Conservation (phyloP, 2,888 invertebrate genomes). For the Eupeodes latifasciatus region DNA sequence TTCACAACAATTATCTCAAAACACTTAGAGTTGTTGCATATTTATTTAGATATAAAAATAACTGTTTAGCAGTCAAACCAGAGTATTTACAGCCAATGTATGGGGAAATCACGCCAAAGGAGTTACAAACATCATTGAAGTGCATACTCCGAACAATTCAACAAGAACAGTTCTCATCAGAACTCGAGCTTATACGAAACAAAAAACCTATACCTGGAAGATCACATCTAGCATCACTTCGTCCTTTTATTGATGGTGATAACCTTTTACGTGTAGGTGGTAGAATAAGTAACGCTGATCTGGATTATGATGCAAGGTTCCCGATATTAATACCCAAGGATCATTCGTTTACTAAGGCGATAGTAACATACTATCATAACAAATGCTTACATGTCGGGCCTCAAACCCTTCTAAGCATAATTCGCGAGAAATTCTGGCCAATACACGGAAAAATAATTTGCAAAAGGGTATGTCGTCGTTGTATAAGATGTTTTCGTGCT, state of each 20-base stretch:
- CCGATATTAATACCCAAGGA: conserved; percentile 20
- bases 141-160: no score
- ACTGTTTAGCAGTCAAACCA: no score
- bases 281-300: no score
- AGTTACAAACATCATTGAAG: no score
- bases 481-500: not conserved
- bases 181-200: not conserved
- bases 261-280: not conserved
- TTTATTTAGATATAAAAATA: no score
- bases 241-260: conserved; percentile 3
- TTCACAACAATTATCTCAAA: no score
- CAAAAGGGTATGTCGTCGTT: not conserved
- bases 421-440: not conserved
- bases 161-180: no score
- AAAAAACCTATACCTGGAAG: conserved; percentile 8
- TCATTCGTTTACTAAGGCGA: not conserved
- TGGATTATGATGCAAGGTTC: not conserved
- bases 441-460: not conserved
- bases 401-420: not conserved
- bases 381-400: not conserved
- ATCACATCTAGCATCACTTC: conserved; percentile 1
- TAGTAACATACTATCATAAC: not conserved
- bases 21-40: no score
- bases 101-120: no score
- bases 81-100: no score